These are phyloP conservation scores for Scaptomyza montana DNA, from an alignment of 1,140 invertebrate genomes.

Conservation along the genomic window DNA sequence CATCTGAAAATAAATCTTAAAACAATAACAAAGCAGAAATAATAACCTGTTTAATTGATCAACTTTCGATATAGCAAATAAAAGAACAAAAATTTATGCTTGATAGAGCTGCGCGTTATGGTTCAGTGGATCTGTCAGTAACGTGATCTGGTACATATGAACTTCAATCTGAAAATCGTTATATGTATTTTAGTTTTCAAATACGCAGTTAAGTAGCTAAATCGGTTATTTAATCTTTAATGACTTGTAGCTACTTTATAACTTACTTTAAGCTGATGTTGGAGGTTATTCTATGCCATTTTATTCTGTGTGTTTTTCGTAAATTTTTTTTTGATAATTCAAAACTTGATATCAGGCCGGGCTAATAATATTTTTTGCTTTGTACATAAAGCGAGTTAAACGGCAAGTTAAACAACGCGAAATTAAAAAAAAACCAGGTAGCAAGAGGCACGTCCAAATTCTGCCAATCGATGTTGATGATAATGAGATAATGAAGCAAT, in stretches of 20 bases:
- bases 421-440: neutral
- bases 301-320: neutral
- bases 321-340: neutral
- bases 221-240: neutral
- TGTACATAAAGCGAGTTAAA: neutral
- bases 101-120: neutral
- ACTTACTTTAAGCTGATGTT: neutral
- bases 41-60: neutral
- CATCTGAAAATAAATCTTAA: neutral
- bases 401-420: neutral
- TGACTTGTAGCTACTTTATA: neutral
- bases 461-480: neutral
- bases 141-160: neutral
- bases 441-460: constrained; percentile 1
- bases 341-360: constrained; percentile 7
- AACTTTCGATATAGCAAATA: neutral
- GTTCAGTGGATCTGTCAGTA: neutral
- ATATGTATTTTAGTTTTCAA: too few relatives aligned
- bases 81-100: neutral
- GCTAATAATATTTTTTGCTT: neutral
- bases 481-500: neutral
- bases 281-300: neutral
- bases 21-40: neutral
- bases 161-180: too few relatives aligned
- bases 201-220: neutral